phyloP scores from a whole-genome alignment of 2,888 invertebrate genomes.

The Spilosoma lubricipeda region DNA sequence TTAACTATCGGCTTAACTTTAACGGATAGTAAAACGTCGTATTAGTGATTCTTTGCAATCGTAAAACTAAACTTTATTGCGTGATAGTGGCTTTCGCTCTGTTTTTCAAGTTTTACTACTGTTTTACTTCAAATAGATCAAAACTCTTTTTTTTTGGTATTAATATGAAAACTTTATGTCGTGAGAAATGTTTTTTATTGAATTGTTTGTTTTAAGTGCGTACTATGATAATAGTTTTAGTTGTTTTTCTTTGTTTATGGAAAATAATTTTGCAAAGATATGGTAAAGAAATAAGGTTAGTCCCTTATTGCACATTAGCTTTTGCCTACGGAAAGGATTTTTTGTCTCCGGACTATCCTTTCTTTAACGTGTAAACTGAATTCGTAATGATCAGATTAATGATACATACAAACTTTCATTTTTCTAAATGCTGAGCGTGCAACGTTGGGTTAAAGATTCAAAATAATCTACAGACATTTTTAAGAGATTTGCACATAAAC shows the following conservation, averaged over 20 bases:
- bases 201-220: neutral
- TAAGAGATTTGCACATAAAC: too few relatives aligned
- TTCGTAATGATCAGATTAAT: too few relatives aligned
- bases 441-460: neutral
- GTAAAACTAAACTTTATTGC: conserved; percentile 44
- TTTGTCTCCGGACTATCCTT: neutral
- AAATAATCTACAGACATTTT: too few relatives aligned
- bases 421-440: neutral
- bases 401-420: neutral
- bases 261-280: neutral
- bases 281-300: neutral
- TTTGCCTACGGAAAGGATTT: neutral
- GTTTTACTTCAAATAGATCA: conserved; percentile 29
- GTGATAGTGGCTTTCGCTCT: conserved; percentile 40
- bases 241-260: neutral
- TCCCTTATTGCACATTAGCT: neutral
- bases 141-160: conserved; percentile 29
- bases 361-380: too few relatives aligned
- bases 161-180: conserved; percentile 31
- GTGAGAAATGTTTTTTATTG: conserved; percentile 16
- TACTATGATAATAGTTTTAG: neutral
- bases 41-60: conserved; percentile 49
- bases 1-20: conserved; percentile 50
- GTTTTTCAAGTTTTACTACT: conserved; percentile 32
- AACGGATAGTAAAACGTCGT: conserved; percentile 39